Conservation (phyloP, 2,888 invertebrate genomes). For the Myopa testacea region DNA sequence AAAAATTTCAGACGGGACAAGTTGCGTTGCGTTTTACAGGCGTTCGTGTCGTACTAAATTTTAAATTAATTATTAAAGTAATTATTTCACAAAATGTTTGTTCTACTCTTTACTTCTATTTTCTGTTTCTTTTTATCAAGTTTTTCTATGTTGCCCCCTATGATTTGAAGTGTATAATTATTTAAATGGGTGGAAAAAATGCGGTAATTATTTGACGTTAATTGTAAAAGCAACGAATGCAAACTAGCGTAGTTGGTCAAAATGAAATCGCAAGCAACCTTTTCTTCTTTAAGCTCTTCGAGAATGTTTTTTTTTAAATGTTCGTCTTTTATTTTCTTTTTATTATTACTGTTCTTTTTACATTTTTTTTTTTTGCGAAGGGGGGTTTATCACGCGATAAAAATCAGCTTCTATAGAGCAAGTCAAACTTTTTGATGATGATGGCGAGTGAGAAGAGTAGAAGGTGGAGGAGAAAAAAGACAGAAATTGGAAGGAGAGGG, state of each 20-base stretch:
- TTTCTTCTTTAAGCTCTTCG: neutral
- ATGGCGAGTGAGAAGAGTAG: neutral
- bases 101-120: neutral
- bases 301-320: conserved; percentile 8
- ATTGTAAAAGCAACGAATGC: conserved; percentile 14
- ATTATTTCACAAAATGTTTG: too few species aligned
- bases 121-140: neutral
- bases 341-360: conserved; percentile 6
- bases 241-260: conserved; percentile 31
- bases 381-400: conserved; percentile 29
- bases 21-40: too few species aligned
- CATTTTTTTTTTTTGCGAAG: neutral
- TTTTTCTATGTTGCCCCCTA: neutral
- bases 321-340: conserved; percentile 9
- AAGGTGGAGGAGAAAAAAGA: neutral
- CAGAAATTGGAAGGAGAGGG: neutral
- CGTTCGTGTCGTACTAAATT: too few species aligned
- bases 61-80: too few species aligned
- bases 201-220: neutral
- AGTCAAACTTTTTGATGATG: neutral
- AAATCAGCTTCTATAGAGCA: conserved; percentile 11
- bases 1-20: too few species aligned
- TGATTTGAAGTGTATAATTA: too few species aligned
- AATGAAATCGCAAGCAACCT: conserved; percentile 24
- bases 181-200: too few species aligned